Evolutionary conservation across 2,888 invertebrate species (phyloP).

Genomic region (Phlogophora meticulosa): DNA sequence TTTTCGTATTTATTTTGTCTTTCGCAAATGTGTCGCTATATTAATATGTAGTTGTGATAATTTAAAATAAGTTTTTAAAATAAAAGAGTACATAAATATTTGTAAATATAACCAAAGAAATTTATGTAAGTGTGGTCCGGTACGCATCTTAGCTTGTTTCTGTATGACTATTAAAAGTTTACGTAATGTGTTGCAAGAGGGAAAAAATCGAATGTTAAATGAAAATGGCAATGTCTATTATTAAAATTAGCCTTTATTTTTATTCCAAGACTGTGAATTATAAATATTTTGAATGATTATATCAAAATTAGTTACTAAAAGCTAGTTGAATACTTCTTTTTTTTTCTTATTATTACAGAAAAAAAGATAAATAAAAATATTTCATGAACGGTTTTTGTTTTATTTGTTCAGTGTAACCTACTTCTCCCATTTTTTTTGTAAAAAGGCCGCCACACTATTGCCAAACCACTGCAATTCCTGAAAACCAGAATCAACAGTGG

Average conservation of each 20-base stretch:
- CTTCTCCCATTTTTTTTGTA: too few relatives aligned
- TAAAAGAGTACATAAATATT: conserved; percentile 68
- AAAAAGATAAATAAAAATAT: conserved; percentile 65
- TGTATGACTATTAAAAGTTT: conserved; percentile 38
- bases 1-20: conserved; percentile 26
- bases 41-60: conserved; percentile 55
- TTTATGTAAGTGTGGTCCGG: conserved; percentile 70
- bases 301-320: conserved; percentile 66
- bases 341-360: conserved; percentile 67
- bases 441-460: too few relatives aligned
- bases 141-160: conserved; percentile 53
- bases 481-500: too few relatives aligned
- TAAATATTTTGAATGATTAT: conserved; percentile 69
- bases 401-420: conserved; percentile 21
- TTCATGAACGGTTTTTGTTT: conserved; percentile 44
- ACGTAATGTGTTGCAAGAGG: conserved; percentile 52
- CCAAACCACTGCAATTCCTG: too few relatives aligned
- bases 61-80: conserved; percentile 58
- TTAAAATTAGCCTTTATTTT: conserved; percentile 74
- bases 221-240: conserved; percentile 56
- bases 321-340: conserved; percentile 63
- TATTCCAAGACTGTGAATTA: conserved; percentile 80
- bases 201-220: conserved; percentile 48
- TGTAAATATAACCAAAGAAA: conserved; percentile 88
- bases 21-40: conserved; percentile 37